These are phyloP conservation scores for Empidonax alnorum DNA, from an alignment of 2,113 vertebrate genomes.

Conservation along the genomic window DNA sequence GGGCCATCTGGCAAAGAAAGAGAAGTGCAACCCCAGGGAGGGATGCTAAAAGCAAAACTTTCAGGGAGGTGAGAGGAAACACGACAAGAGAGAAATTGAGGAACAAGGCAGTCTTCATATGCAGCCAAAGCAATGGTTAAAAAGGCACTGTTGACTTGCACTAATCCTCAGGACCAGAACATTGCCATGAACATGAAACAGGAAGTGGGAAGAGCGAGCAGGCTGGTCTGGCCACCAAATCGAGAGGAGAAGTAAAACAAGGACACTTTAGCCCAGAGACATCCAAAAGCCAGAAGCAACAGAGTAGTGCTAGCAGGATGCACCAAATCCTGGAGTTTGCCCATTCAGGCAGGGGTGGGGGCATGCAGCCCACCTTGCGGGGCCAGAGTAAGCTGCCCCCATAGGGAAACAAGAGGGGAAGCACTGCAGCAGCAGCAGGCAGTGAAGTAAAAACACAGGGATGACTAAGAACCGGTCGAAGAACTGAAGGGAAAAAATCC, in stretches of 20 bases:
- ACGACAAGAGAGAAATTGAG: neutral
- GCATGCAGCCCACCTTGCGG: neutral
- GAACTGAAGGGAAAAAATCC: neutral
- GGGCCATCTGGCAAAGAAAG: neutral
- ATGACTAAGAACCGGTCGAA: neutral
- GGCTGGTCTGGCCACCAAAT: neutral
- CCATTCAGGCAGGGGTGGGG: neutral
- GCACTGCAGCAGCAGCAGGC: neutral
- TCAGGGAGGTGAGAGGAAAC: neutral
- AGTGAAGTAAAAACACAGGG: neutral
- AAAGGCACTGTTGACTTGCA: neutral
- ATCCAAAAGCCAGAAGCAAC: neutral
- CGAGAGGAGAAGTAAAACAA: neutral
- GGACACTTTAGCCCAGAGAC: neutral
- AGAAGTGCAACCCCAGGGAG: neutral
- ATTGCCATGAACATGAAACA: neutral
- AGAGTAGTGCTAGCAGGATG: neutral
- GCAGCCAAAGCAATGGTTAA: neutral
- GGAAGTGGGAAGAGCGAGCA: neutral
- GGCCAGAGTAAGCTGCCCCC: neutral
- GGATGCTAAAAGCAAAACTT: neutral
- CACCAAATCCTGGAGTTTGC: neutral
- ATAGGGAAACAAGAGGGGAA: neutral
- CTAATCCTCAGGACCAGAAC: neutral
- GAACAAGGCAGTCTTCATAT: neutral